phyloP scores from a whole-genome alignment of 2,113 vertebrate genomes.

The Toxotes jaculatrix region DNA sequence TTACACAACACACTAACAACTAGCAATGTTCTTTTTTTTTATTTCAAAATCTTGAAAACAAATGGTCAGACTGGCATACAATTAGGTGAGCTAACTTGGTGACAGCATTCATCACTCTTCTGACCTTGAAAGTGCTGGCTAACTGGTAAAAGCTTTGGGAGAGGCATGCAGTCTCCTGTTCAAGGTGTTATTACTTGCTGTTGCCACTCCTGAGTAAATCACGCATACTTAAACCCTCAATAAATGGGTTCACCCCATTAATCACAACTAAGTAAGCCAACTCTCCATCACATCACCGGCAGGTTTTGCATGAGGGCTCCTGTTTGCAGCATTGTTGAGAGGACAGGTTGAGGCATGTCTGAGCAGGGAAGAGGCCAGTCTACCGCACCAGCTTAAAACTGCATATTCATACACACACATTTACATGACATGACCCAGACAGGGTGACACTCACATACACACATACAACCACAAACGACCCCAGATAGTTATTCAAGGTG shows the following conservation, averaged over 20 bases:
- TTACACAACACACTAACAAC: neutral
- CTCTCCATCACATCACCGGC: neutral
- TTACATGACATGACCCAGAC: neutral
- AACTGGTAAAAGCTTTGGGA: neutral
- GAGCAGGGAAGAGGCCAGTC: slow-evolving; percentile 11
- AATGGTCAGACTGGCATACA: neutral
- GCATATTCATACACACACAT: neutral
- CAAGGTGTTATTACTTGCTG: neutral
- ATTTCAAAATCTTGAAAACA: neutral
- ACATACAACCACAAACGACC: neutral
- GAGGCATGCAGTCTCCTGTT: neutral
- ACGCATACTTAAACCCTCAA: neutral
- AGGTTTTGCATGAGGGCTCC: neutral
- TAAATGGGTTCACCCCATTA: neutral
- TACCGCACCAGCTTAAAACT: slow-evolving; percentile 1
- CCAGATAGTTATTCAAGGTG: neutral
- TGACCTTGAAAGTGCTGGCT: neutral
- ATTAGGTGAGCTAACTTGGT: neutral
- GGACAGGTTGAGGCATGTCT: slow-evolving; percentile 55
- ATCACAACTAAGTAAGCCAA: neutral
- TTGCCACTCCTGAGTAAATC: slow-evolving; percentile 4
- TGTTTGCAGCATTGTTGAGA: slow-evolving; percentile 42
- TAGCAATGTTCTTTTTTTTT: neutral
- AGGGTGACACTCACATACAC: neutral
- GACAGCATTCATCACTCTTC: neutral